Base-by-base conservation (phyloP, 2,113 vertebrate species). In the Aptenodytes patagonicus region DNA sequence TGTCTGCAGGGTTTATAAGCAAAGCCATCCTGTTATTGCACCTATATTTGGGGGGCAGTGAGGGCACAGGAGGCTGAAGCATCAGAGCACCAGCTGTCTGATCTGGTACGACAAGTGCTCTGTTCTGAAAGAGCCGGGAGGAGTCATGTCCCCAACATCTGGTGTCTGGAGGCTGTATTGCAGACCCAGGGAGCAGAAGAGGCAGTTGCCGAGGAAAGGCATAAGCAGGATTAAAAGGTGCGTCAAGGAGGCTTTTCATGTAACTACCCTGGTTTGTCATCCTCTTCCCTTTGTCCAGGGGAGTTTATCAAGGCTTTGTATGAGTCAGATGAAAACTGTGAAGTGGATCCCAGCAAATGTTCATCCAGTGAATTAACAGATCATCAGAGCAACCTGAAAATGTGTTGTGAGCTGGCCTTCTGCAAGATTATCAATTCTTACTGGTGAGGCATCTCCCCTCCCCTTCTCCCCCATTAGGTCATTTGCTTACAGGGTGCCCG, bases 341-440 rank as follows among this genome's bases (percentile, higher is more conserved):
- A 99, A 98, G 99, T 99, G 13, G 99, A 99, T 91, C 99, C 99
- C 36, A 98, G 98, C 69, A 99, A 98, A 77, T 99, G 99, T 91
- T 98, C 98, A 5, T 96, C 97, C 54, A 97, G 94, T 32, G 99
- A 99, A 52, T 97, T 99, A 83, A 55, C 98, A 9, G 99, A 99
- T 77, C 98, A 99, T 88, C 99, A 99, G 98, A 99, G 98, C 80
- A 99, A 99, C 98, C 98, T 99, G 97, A 99, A 99, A 96, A 99
- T 99, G 99, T 99, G 99, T 92, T 99, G 99, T 77, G 99, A 99
- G 96, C 98, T 99, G 87, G 99, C 99, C 28, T 99, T 99, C 98
- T 99, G 99, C 99, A 99, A 99, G 98, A 99, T 99, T 97, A 99
- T 99, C 98, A 99, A 99, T 98, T 99, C 99, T 5, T 99, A 99